Evolutionary conservation across 2,797 vertebrate genomes (phyloP), one percentile per base, ranked within the genome.

Genomic region (Cossypha heuglini): DNA sequence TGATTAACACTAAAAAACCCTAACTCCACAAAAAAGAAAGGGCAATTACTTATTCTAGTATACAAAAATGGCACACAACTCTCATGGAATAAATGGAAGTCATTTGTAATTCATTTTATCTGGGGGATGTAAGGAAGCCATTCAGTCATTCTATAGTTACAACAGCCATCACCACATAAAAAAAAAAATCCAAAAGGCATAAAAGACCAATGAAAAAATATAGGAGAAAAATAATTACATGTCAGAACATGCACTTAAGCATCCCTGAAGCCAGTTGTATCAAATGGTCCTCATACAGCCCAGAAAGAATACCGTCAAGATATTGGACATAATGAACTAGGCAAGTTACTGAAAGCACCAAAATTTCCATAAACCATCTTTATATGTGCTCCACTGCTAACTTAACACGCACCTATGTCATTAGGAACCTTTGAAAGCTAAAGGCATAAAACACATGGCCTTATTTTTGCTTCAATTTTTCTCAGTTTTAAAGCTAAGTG

Each of bases 201-300:
- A 54, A 42, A 75, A 79, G 8, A 51, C 28, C 10, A 35, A 15
- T 52, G 48, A 78, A 90, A 83, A 93, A 67, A 61, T 1, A 61
- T 28, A 57, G 24, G 4, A 57, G 28, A 69, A 84, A 64, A 49
- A 71, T 31, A 71, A 88, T 15, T 28, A 59, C 31, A 38, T 20
- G 40, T 17, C 72, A 82, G 52, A 84, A 93, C 74, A 82, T 0
- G 8, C 37, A 63, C 35, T 48, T 52, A 58, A 66, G 16, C 21
- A 69, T 24, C 31, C 25, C 67, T 31, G 52, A 7, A 63, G 25
- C 24, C 38, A 59, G n/a, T 5, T 42, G 6, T 7, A 90, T 43
- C 46, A 31, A 51, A 63, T 2, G 1, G 13, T 37, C 4, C 2
- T 48, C 19, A 26, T 2, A 64, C 4, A 35, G 19, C 9, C 43